phyloP scores from a whole-genome alignment of 2,797 vertebrate genomes.

The Podarcis siculus region DNA sequence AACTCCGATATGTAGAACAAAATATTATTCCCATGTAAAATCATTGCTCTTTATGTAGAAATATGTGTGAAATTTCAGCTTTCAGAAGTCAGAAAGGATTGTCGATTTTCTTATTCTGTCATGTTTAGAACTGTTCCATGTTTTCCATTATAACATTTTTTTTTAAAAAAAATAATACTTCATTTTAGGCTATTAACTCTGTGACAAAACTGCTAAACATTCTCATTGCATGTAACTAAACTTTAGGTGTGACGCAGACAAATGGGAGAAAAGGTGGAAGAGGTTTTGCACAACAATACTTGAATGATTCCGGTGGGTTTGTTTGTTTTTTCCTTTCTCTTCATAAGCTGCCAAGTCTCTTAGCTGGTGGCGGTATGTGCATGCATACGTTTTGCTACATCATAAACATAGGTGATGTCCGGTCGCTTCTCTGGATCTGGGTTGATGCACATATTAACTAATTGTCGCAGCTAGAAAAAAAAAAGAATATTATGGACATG shows the following conservation, averaged over 20 bases:
- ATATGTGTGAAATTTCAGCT: constrained; percentile 22
- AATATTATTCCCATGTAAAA: constrained; percentile 42
- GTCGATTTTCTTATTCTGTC: neutral
- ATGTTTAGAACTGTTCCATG: constrained; percentile 27
- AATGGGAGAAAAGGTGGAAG: constrained; percentile 49
- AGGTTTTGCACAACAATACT: constrained; percentile 55
- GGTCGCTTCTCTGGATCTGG: constrained; percentile 98
- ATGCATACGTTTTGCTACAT: constrained; percentile 94
- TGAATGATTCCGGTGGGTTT: constrained; percentile 32
- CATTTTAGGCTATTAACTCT: neutral
- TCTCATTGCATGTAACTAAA: constrained; percentile 59
- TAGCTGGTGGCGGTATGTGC: constrained; percentile 84
- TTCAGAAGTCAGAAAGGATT: neutral
- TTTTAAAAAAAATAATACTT: neutral
- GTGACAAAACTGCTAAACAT: constrained; percentile 67
- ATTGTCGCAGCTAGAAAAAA: constrained; percentile 86
- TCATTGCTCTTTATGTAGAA: constrained; percentile 31
- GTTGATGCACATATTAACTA: constrained; percentile 98
- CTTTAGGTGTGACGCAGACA: constrained; percentile 39
- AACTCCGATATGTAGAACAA: constrained; percentile 56
- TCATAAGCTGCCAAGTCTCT: constrained; percentile 31
- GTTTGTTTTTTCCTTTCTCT: constrained; percentile 18
- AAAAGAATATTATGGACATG: constrained; percentile 39
- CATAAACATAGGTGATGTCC: constrained; percentile 94
- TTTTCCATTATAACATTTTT: constrained; percentile 18